A percentile compares a stretch with the other conserved stretches of the same genome.
These are phyloP conservation scores for Corythaeola cristata DNA, from an alignment of 2,113 vertebrate species.

Conservation along the genomic window DNA sequence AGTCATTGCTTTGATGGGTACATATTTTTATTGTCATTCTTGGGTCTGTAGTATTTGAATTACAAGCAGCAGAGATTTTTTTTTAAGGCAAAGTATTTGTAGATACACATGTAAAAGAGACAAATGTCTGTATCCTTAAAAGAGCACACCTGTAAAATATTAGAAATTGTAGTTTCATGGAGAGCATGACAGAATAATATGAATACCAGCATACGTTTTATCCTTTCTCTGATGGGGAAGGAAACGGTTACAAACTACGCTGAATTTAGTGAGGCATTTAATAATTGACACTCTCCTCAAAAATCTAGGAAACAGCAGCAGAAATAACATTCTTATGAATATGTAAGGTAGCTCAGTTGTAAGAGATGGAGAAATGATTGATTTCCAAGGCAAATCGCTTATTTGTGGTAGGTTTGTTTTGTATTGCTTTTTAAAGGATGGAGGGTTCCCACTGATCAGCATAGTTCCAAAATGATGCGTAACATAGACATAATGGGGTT, in stretches of 20 bases:
- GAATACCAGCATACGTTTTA: slow-evolving; percentile 39
- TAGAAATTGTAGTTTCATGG: background rate
- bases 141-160: slow-evolving; percentile 62
- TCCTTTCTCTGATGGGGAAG: slow-evolving; percentile 38
- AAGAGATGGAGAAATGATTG: background rate
- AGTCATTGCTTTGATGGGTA: slow-evolving; percentile 62
- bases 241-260: slow-evolving; percentile 16
- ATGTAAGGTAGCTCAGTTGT: slow-evolving; percentile 31
- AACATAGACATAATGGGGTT: slow-evolving; percentile 14
- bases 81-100: slow-evolving; percentile 7
- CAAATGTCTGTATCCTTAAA: background rate
- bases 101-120: background rate
- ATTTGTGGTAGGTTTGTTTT: slow-evolving; percentile 24
- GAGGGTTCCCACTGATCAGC: background rate
- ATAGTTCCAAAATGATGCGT: slow-evolving; percentile 26
- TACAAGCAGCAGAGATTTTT: background rate
- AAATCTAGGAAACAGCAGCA: slow-evolving; percentile 51
- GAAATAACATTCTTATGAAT: slow-evolving; percentile 56
- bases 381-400: slow-evolving; percentile 48
- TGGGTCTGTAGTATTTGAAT: slow-evolving; percentile 5
- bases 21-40: slow-evolving; percentile 60
- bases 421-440: slow-evolving; percentile 34
- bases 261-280: slow-evolving; percentile 57
- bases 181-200: slow-evolving; percentile 10
- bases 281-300: slow-evolving; percentile 50